phyloP scores from a whole-genome alignment of 2,797 vertebrate genomes.

The Myripristis jacobus region DNA sequence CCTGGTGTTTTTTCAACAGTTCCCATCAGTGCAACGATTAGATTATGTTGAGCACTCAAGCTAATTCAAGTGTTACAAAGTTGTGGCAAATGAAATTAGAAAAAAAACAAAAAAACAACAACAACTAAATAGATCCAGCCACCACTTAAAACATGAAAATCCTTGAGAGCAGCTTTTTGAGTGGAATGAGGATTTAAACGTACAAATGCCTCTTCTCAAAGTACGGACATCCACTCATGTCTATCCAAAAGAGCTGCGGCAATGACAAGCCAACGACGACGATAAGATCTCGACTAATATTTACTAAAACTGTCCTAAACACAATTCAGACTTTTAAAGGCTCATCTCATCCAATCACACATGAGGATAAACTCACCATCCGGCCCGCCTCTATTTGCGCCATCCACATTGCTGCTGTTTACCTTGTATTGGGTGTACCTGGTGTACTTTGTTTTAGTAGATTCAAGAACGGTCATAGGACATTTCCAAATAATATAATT shows the following conservation, averaged over 20 bases:
- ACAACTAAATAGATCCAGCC: not conserved
- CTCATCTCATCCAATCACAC: constrained; percentile 71
- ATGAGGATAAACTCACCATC: constrained; percentile 46
- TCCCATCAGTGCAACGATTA: not conserved
- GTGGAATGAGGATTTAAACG: constrained; percentile 38
- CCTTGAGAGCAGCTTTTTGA: not conserved
- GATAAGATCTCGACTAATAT: constrained; percentile 26
- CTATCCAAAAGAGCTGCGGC: constrained; percentile 44
- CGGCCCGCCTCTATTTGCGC: constrained; percentile 69
- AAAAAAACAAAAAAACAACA: not conserved
- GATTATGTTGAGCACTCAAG: constrained; percentile 7
- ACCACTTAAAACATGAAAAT: not conserved
- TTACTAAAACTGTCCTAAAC: constrained; percentile 48
- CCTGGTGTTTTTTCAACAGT: not conserved
- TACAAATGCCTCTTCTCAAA: constrained; percentile 84
- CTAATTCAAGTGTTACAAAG: not conserved
- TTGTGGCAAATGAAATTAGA: not conserved
- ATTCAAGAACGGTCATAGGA: constrained; percentile 4
- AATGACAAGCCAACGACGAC: not conserved
- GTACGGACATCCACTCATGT: constrained; percentile 87
- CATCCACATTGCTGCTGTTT: constrained; percentile 36
- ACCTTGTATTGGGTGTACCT: constrained; percentile 15
- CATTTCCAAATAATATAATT: not conserved
- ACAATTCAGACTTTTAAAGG: constrained; percentile 70
- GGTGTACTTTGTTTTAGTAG: constrained; percentile 70